Percentiles rank a stretch among this genome's conserved stretches.
phyloP scores from a whole-genome alignment of 2,797 vertebrate genomes.

The Pseudochirops corinnae region DNA sequence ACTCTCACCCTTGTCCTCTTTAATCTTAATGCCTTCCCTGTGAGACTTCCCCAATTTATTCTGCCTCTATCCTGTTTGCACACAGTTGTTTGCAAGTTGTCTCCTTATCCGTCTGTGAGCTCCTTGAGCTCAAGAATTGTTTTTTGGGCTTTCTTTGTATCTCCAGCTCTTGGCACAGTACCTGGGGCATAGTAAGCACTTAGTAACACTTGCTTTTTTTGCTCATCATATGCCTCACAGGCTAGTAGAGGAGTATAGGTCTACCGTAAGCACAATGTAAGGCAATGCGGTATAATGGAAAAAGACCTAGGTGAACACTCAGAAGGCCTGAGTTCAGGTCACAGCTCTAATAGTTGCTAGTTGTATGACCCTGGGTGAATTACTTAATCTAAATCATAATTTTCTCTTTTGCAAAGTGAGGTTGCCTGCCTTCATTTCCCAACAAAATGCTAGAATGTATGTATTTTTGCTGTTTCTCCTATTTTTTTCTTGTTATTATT shows the following conservation, averaged over 20 bases:
- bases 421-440: not conserved
- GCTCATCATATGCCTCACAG: not conserved
- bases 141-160: not conserved
- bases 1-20: not conserved
- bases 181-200: not conserved
- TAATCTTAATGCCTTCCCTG: not conserved
- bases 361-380: not conserved
- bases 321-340: not conserved
- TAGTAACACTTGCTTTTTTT: not conserved
- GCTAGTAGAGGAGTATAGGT: not conserved
- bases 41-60: not conserved
- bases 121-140: not conserved
- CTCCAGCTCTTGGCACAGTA: not conserved
- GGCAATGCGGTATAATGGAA: not conserved
- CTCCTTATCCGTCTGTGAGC: not conserved
- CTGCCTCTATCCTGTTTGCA: not conserved
- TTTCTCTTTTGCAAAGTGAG: not conserved
- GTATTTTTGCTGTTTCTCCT: not conserved
- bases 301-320: not conserved
- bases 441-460: not conserved
- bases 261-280: not conserved
- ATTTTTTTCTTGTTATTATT: no score
- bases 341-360: not conserved
- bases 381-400: not conserved
- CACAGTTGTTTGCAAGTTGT: not conserved